Conservation (phyloP, 2,888 invertebrate genomes). For the Rhamphomyia laevipes region DNA sequence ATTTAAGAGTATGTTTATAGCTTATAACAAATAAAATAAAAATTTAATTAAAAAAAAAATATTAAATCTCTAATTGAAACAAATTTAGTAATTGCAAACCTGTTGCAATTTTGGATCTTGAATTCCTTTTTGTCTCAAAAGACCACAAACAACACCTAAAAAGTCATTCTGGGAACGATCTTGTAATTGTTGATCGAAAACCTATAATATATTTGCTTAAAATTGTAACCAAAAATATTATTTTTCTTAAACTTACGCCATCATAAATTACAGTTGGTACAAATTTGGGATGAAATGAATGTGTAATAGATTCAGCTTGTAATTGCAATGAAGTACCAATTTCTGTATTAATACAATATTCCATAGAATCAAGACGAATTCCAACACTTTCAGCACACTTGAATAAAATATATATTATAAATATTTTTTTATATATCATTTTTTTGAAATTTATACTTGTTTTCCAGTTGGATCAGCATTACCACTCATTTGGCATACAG, state of each 20-base stretch:
- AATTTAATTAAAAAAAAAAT: too few species aligned
- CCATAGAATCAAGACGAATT: constrained; percentile 30
- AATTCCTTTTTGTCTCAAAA: constrained; percentile 14
- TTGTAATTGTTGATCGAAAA: constrained; percentile 36
- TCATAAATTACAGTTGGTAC: constrained; percentile 43
- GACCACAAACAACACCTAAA: constrained; percentile 33
- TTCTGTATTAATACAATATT: constrained; percentile 34
- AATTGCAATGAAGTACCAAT: constrained; percentile 39
- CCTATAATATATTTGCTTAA: too few species aligned
- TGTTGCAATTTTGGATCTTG: not conserved
- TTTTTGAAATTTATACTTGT: not conserved
- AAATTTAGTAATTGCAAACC: not conserved
- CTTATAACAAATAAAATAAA: too few species aligned
- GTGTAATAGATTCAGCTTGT: constrained; percentile 39
- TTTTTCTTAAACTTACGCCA: constrained; percentile 35
- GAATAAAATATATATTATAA: not conserved
- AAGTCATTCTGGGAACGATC: constrained; percentile 37
- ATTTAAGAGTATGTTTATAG: too few species aligned
- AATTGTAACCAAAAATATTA: constrained; percentile 9
- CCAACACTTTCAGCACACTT: constrained; percentile 38
- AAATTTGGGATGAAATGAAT: constrained; percentile 34
- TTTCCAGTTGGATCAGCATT: constrained; percentile 28
- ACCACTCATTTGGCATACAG: constrained; percentile 38
- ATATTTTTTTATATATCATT: not conserved
- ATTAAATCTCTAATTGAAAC: too few species aligned